A percentile compares a stretch with the other conserved stretches of the same genome.
Conservation (phyloP, 2,888 invertebrate species). For the Cantharis nigra region DNA sequence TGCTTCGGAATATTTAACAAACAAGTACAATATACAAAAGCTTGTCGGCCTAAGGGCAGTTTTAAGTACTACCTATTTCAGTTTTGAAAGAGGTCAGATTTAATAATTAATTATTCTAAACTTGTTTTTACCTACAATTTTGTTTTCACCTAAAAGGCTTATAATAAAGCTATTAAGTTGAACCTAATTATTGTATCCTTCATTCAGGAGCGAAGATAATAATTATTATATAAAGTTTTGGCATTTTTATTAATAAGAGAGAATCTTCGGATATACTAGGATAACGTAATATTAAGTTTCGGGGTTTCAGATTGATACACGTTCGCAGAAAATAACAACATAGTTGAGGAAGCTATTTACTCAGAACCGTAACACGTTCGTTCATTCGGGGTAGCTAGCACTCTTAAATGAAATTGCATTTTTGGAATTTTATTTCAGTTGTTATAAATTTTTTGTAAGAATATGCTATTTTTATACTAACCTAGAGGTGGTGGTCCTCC, state of each 20-base stretch:
- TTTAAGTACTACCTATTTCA: background rate
- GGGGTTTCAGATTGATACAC: background rate
- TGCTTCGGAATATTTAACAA: background rate
- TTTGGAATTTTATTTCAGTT: background rate
- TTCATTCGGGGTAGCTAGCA: background rate
- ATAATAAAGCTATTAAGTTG: background rate
- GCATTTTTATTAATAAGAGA: background rate
- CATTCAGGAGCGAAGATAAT: background rate
- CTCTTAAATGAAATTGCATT: background rate
- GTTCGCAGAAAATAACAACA: background rate
- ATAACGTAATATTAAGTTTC: background rate
- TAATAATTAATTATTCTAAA: background rate
- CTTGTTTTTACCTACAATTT: background rate
- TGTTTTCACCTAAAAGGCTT: background rate
- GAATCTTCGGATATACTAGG: background rate
- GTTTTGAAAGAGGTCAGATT: background rate
- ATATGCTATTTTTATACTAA: background rate
- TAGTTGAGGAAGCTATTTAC: background rate
- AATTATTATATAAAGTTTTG: background rate
- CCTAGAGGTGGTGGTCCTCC: slow-evolving; percentile 47
- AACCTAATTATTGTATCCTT: background rate
- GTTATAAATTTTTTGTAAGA: background rate
- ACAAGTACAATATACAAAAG: background rate
- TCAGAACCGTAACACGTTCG: background rate
- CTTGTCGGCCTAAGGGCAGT: background rate